Base-by-base conservation (phyloP, 2,888 invertebrate species). In the Drosophila longiperda region DNA sequence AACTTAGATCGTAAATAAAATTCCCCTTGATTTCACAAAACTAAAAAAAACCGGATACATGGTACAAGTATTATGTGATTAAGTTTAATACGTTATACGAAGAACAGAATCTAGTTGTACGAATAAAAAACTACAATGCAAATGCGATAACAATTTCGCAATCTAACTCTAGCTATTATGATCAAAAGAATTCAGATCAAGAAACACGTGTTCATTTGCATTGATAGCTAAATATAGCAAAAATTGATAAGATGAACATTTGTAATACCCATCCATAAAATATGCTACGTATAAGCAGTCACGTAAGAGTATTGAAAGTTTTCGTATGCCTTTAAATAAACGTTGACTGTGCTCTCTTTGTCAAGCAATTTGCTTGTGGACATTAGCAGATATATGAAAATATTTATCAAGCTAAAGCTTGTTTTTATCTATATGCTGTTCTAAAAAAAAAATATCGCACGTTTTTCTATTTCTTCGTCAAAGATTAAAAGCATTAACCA, bases 251-350 rank as follows among this genome's bases (percentile, higher is more conserved):
- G 23, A 52, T 60, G 0, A 33, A 62, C 45, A 26, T 40, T 48
- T 69, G 15, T 53, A 48, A 11, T 49, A 45, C 12, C 36, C 49
- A 53, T 17, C 23, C 9, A 42, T 12, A 17, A 49, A 38, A 57
- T 48, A 17, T 63, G 17, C 26, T 49, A n/a, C 42, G 38, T 78
- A 29, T 40, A 34, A 50, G 63, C 65, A 62, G 68, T 76, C 78
- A 76, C 78, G 78, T 80, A 73, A 65, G 29, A 50, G 26, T 34
- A 38, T 23, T 12, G 48, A 53, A 63, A 61, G 55, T 2, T n/a
- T 38, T 42, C 8, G 4, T 20, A 50, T 57, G 32, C 64, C 15
- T 49, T 59, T 4, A 12, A 12, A 26, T 1, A 5, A 1, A 2
- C 2, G 38, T 32, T 15, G 29, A 11, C 34, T 59, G 55, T 60